Conservation (phyloP, 2,888 invertebrate genomes). For the Pyrrhia umbra region DNA sequence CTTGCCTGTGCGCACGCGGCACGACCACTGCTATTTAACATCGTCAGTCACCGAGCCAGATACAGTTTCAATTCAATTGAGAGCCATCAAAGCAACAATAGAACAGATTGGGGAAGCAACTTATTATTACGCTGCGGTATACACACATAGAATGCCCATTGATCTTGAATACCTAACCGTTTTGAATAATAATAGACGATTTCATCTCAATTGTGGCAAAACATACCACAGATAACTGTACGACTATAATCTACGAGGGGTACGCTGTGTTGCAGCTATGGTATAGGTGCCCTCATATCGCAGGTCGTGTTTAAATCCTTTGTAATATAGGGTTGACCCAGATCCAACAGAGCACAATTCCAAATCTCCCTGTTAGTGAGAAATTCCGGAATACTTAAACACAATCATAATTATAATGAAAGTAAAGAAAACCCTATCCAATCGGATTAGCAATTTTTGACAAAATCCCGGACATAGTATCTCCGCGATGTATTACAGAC, state of each 20-base stretch:
- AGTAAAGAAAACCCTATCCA: too few relatives aligned
- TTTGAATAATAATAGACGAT: slow-evolving; percentile 27
- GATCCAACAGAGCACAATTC: neutral
- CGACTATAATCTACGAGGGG: neutral
- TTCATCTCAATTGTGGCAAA: neutral
- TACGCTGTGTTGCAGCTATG: neutral
- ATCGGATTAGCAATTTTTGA: too few relatives aligned
- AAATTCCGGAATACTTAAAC: neutral
- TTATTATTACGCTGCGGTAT: slow-evolving; percentile 22
- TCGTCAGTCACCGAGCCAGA: slow-evolving; percentile 67
- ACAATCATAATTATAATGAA: neutral
- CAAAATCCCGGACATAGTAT: too few relatives aligned
- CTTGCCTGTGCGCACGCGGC: slow-evolving; percentile 63
- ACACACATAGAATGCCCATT: slow-evolving; percentile 13
- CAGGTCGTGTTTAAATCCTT: neutral
- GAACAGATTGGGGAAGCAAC: slow-evolving; percentile 20
- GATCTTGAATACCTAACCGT: slow-evolving; percentile 19
- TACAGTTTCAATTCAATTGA: slow-evolving; percentile 65
- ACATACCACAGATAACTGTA: neutral
- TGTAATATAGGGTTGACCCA: slow-evolving; percentile 1
- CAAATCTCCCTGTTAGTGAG: neutral
- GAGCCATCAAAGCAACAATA: slow-evolving; percentile 36
- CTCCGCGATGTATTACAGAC: too few relatives aligned
- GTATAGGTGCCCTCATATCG: neutral
- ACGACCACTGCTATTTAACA: slow-evolving; percentile 61